phyloP scores from a whole-genome alignment of 2,113 vertebrate genomes.

The Megaceryle torquata region DNA sequence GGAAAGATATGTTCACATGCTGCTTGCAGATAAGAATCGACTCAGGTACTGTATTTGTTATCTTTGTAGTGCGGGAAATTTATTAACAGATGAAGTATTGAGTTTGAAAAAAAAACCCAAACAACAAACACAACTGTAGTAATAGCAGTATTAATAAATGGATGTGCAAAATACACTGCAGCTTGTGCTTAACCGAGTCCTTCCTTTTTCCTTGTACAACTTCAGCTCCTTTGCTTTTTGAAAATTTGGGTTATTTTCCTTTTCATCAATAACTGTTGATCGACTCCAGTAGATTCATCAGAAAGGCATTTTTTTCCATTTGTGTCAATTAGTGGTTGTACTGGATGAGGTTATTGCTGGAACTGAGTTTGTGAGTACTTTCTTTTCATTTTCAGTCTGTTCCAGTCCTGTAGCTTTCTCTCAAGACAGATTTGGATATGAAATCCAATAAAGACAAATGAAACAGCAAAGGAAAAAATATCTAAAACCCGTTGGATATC shows the following conservation, averaged over 20 bases:
- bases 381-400: not conserved
- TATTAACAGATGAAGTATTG: not conserved
- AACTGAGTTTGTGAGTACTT: not conserved
- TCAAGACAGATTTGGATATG: not conserved
- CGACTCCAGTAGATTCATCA: not conserved
- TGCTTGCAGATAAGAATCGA: constrained; percentile 86
- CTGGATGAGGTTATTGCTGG: not conserved
- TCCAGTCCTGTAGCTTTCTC: not conserved
- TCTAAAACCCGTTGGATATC: not conserved
- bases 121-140: not conserved
- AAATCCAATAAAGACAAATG: not conserved
- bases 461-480: not conserved
- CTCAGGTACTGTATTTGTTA: constrained; percentile 77
- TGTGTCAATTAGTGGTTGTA: not conserved
- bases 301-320: not conserved
- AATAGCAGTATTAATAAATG: not conserved
- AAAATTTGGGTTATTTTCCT: not conserved
- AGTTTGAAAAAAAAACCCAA: not conserved
- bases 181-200: not conserved
- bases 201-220: not conserved
- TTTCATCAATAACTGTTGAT: not conserved
- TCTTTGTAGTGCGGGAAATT: not conserved
- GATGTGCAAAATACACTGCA: not conserved
- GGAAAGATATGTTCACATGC: constrained; percentile 90
- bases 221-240: not conserved